A percentile compares a stretch with the other conserved stretches of the same genome.
phyloP scores from a whole-genome alignment of 2,113 vertebrate species.

The Bettongia penicillata region DNA sequence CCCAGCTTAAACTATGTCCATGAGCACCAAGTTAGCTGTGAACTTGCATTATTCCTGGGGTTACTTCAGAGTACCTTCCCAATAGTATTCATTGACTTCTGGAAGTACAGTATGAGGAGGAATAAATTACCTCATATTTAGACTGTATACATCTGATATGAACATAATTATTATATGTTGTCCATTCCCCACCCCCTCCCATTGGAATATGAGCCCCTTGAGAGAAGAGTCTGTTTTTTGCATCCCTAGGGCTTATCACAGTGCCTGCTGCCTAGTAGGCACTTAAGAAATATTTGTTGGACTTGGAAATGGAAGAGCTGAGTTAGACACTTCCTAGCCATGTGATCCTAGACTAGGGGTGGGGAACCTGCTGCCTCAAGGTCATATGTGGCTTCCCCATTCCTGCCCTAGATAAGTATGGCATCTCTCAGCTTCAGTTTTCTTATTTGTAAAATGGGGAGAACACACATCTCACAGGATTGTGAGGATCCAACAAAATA shows the following conservation, averaged over 20 bases:
- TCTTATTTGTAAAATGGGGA: no score
- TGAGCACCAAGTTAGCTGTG: not conserved
- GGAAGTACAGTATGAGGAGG: not conserved
- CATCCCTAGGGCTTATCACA: not conserved
- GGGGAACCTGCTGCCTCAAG: no score
- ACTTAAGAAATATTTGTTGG: not conserved
- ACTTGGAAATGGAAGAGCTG: no score
- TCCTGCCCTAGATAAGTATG: no score
- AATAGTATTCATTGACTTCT: not conserved
- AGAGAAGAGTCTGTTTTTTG: not conserved
- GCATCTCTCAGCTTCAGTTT: no score
- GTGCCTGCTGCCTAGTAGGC: not conserved
- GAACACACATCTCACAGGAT: not conserved
- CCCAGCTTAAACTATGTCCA: not conserved
- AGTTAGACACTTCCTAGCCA: no score
- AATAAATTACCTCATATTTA: not conserved
- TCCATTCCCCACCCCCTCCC: no score
- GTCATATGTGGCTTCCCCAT: no score
- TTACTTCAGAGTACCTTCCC: constrained; percentile 31
- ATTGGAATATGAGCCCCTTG: not conserved
- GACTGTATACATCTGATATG: not conserved
- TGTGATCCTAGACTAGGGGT: not conserved
- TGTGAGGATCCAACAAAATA: not conserved
- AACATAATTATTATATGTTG: no score
- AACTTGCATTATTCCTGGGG: not conserved